Conservation (phyloP, 2,113 vertebrate genomes). For the Thermophis baileyi region DNA sequence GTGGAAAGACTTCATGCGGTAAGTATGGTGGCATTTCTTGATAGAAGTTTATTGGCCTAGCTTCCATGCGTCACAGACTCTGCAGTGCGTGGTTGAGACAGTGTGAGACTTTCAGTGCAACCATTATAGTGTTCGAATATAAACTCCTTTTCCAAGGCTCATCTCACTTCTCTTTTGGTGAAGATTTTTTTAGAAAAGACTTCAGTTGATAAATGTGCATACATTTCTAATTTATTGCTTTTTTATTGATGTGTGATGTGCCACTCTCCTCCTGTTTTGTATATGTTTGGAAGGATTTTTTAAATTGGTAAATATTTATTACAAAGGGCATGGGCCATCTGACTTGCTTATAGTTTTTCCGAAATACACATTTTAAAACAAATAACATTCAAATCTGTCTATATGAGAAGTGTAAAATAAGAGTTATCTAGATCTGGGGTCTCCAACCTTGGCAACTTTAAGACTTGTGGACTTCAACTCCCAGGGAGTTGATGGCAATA, state of each 20-base stretch:
- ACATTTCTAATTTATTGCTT: background rate
- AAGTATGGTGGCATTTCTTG: constrained; percentile 59
- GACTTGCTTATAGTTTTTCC: background rate
- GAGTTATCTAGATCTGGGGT: too few species aligned
- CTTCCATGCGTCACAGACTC: background rate
- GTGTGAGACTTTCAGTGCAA: background rate
- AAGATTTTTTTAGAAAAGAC: background rate
- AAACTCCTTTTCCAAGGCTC: background rate
- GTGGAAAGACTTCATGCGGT: constrained; percentile 87
- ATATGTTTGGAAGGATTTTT: background rate
- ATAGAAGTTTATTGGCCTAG: background rate
- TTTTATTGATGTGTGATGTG: background rate
- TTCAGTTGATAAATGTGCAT: background rate
- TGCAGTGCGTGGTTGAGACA: background rate
- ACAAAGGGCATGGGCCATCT: background rate
- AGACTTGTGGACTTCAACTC: too few species aligned
- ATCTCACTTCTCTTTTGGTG: background rate
- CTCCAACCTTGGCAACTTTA: too few species aligned
- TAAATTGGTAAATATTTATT: background rate
- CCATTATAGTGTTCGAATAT: background rate
- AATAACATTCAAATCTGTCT: background rate
- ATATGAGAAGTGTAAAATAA: background rate
- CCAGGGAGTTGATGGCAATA: too few species aligned
- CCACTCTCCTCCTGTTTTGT: background rate
- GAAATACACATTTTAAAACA: background rate